phyloP scores from a whole-genome alignment of 2,888 invertebrate species.

The Drosophila yooni region DNA sequence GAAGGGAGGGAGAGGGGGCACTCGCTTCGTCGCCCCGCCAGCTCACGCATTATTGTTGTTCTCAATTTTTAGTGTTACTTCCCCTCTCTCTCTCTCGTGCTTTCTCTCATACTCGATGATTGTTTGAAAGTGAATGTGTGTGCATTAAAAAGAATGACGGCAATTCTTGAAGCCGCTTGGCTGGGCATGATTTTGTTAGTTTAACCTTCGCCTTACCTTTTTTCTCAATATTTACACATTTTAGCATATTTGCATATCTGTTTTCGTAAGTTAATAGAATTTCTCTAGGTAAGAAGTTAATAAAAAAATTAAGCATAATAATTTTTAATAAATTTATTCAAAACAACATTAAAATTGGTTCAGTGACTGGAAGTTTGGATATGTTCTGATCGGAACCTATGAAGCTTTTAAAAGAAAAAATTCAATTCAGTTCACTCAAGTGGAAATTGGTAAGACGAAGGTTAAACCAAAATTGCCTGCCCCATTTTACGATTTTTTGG shows the following conservation, averaged over 20 bases:
- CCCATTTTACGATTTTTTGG: conserved; percentile 73
- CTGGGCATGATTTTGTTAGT: conserved; percentile 47
- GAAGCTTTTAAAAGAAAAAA: not conserved
- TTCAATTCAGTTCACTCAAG: not conserved
- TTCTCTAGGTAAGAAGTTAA: not conserved
- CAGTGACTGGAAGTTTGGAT: not conserved
- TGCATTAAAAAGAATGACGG: conserved; percentile 80
- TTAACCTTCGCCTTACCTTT: conserved; percentile 22
- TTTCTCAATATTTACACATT: not conserved
- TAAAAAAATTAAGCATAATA: not conserved
- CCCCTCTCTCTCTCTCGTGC: not conserved
- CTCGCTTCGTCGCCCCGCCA: conserved; percentile 32
- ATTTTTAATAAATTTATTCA: not conserved
- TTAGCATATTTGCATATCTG: not conserved
- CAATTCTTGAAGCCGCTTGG: conserved; percentile 64
- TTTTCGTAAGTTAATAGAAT: not conserved
- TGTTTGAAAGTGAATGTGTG: conserved; percentile 14
- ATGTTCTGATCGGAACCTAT: not conserved
- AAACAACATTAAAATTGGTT: not conserved
- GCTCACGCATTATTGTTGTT: conserved; percentile 34
- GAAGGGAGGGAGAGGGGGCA: not conserved
- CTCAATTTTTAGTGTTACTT: conserved; percentile 34
- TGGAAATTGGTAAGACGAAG: conserved; percentile 9
- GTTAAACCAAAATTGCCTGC: conserved; percentile 71
- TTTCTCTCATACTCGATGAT: conserved; percentile 1